Base-by-base conservation (phyloP, 2,113 vertebrate genomes). In the Trinectes maculatus region DNA sequence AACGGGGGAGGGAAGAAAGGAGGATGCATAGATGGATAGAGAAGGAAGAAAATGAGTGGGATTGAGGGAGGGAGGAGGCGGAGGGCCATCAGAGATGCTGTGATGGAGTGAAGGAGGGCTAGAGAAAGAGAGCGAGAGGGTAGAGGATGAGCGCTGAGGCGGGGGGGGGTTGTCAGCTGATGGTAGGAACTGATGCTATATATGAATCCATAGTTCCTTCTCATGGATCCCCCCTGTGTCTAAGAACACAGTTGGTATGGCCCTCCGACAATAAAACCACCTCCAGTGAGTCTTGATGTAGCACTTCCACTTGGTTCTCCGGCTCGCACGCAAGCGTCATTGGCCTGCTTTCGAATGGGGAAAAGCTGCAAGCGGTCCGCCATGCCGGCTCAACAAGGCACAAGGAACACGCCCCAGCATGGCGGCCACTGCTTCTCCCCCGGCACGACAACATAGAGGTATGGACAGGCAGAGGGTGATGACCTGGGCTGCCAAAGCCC, bases 261-360 rank as follows among this genome's bases (percentile, higher is more conserved):
- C 94, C 96, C 95, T 95, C 93, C 91, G 93, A 97, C 96, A 96
- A 98, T 98, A 98, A 97, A 98, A 89, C 94, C 94, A 95, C 95
- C 95, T 95, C 93, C 94, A 93, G 91, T 93, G 94, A 93, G 94
- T 87, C 95, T 94, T 93, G 94, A 93, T 95, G 94, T 96, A 94
- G 94, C 95, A 94, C 93, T 94, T 91, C 93, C 94, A 88, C 93
- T 94, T 89, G 80, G 87, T 92, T 92, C 93, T 92, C 89, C 87
- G 80, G 93, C 87, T 90, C 88, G 80, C 24, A 89, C 74, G 21
- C 77, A 49, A 74, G 76, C 80, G 77, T 77, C 77, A 58, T 52
- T 29, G 70, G 64, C 75, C 70, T 58, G 71, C 59, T 79, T 80
- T 74, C 10, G 12, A 63, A 43, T 8, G 19, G 60, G 59, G 65